These are phyloP conservation scores for Dromiciops gliroides DNA, from an alignment of 2,113 vertebrate genomes.

Conservation along the genomic window DNA sequence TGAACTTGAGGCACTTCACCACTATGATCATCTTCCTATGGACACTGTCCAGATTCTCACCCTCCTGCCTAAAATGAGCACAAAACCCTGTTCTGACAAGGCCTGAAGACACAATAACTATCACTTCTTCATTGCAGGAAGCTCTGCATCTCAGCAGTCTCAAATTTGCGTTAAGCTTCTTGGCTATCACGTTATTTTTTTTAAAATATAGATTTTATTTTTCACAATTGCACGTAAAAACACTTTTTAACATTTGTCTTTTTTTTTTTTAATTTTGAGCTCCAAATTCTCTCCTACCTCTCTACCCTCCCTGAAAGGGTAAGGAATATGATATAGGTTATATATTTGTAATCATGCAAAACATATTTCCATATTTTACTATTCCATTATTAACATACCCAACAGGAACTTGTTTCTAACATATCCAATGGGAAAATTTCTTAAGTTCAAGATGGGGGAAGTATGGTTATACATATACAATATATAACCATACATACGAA, in stretches of 20 bases:
- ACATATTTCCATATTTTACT: neutral
- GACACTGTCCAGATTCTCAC: neutral
- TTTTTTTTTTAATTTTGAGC: neutral
- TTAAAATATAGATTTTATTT: neutral
- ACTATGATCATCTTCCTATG: neutral
- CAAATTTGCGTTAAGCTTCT: too few species aligned
- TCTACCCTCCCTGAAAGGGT: neutral
- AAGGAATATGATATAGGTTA: neutral
- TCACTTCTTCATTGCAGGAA: neutral
- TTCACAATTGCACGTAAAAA: neutral
- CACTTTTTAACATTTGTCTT: neutral
- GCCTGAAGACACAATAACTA: neutral
- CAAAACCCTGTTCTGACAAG: neutral
- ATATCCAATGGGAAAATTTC: too few species aligned
- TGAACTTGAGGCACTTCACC: neutral
- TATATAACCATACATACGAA: too few species aligned
- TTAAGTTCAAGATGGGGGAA: too few species aligned
- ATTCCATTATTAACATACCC: neutral
- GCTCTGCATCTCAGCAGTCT: neutral
- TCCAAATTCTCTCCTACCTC: neutral
- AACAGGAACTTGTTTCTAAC: too few species aligned
- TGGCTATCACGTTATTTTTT: neutral
- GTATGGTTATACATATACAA: too few species aligned
- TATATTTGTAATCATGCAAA: neutral
- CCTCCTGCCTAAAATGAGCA: neutral